Conservation (phyloP, 2,888 invertebrate genomes). For the Icerya purchasi region DNA sequence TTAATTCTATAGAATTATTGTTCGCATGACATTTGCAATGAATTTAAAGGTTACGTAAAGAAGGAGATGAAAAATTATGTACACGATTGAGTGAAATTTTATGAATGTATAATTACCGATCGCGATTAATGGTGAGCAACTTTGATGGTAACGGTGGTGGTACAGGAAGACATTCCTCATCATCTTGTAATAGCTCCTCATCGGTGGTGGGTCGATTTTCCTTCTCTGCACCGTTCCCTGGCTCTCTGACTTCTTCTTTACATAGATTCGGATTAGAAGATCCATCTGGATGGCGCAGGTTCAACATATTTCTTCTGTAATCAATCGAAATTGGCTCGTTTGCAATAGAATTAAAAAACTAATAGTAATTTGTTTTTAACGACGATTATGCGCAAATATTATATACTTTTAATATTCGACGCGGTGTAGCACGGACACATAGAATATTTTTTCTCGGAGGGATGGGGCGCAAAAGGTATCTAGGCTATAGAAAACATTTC, state of each 20-base stretch:
- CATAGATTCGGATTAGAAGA: conserved; percentile 65
- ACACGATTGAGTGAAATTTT: too few species aligned
- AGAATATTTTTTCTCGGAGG: too few species aligned
- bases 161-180: conserved; percentile 19
- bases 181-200: conserved; percentile 12
- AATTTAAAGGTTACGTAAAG: neutral
- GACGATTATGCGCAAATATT: too few species aligned
- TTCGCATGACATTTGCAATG: neutral
- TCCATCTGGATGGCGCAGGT: conserved; percentile 70
- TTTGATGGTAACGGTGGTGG: conserved; percentile 20
- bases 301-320: conserved; percentile 20
- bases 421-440: too few species aligned
- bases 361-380: too few species aligned
- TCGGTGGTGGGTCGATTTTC: conserved; percentile 10
- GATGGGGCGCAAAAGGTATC: too few species aligned
- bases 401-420: too few species aligned
- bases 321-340: neutral
- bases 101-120: conserved; percentile 15
- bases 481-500: too few species aligned
- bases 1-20: neutral
- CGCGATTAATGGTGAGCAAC: conserved; percentile 17
- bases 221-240: conserved; percentile 17
- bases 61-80: neutral
- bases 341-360: too few species aligned
- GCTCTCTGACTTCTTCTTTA: conserved; percentile 13